Conservation (phyloP, 2,888 invertebrate species). For the Lasioglossum zephyrum region DNA sequence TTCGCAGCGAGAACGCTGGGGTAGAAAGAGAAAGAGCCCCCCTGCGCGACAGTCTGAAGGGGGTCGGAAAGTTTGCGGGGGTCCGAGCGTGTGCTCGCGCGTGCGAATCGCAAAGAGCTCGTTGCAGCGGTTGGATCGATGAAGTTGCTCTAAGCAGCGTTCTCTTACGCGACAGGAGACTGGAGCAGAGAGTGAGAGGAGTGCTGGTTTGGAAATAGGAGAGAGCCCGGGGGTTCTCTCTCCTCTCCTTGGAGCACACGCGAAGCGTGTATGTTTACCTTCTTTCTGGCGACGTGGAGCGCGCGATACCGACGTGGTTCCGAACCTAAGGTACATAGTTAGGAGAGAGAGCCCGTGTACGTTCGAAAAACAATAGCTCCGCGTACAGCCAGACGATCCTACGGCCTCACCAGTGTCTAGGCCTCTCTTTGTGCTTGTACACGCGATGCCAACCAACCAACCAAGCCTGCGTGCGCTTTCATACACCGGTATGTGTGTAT, state of each 20-base stretch:
- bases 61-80: conserved; percentile 40
- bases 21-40: not conserved
- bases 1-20: conserved; percentile 33
- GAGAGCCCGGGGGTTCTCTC: not conserved
- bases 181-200: not conserved
- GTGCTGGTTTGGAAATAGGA: not conserved
- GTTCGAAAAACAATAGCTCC: conserved; percentile 66
- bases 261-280: conserved; percentile 34
- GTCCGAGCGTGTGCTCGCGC: conserved; percentile 44
- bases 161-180: not conserved
- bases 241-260: conserved; percentile 10
- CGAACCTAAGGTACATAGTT: conserved; percentile 32
- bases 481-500: not conserved
- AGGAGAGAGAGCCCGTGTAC: conserved; percentile 9
- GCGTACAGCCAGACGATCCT: conserved; percentile 44
- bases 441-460: conserved; percentile 11
- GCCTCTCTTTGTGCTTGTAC: conserved; percentile 21
- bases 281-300: conserved; percentile 36
- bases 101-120: conserved; percentile 44
- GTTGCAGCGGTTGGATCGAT: conserved; percentile 50
- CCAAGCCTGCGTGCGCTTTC: conserved; percentile 18
- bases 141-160: conserved; percentile 26
- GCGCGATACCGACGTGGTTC: conserved; percentile 20
- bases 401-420: conserved; percentile 50
- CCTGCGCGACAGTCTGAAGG: conserved; percentile 19